Evolutionary conservation across 2,113 vertebrate species (phyloP).

Genomic region (Hassar affinis): DNA sequence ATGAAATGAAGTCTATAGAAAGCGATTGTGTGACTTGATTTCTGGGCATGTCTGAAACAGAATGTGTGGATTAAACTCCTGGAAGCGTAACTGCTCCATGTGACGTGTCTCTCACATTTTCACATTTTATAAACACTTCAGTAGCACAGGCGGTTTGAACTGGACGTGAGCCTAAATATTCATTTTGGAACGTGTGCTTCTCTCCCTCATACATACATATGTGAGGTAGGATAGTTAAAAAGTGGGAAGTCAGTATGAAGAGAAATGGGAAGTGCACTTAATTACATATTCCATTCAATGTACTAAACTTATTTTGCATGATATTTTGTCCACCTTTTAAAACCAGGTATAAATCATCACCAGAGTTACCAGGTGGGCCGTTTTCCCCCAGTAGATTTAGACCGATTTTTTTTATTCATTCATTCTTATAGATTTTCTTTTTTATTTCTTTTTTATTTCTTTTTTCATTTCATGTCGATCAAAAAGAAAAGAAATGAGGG

Average conservation of each 20-base stretch:
- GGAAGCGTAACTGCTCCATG: background rate
- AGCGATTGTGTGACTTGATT: background rate
- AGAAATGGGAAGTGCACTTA: background rate
- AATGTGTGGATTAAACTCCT: background rate
- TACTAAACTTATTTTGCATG: background rate
- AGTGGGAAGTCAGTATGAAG: background rate
- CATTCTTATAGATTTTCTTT: background rate
- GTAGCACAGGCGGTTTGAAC: background rate
- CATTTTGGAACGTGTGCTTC: background rate
- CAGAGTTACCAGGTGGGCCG: background rate
- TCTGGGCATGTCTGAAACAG: background rate
- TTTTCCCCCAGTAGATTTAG: no score
- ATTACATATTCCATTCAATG: background rate
- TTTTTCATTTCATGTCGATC: background rate
- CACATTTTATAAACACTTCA: no score
- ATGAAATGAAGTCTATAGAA: background rate
- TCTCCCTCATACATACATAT: background rate
- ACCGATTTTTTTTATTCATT: background rate
- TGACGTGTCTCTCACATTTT: background rate
- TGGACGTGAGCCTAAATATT: background rate
- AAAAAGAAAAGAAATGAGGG: background rate
- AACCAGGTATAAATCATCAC: background rate
- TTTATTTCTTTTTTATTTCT: background rate
- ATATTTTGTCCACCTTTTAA: background rate
- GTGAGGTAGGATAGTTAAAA: background rate